A percentile compares a stretch with the other conserved stretches of the same genome.
Conservation (phyloP, 1,140 invertebrate genomes). For the Melanaphis sacchari region DNA sequence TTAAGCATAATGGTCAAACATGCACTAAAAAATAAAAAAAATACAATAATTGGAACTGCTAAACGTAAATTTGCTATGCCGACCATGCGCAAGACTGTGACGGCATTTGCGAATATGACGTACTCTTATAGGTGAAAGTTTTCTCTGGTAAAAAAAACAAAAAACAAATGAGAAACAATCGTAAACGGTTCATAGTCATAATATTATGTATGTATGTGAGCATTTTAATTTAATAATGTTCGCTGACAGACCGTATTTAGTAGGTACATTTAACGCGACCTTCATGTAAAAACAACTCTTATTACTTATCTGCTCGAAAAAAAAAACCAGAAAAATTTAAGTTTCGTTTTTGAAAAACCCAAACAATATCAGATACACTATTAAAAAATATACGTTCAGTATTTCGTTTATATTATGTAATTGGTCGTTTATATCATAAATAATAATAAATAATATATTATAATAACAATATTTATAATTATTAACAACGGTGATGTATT, state of each 20-base stretch:
- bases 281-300: background rate
- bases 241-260: background rate
- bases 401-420: background rate
- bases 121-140: background rate
- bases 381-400: background rate
- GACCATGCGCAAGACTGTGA: too few relatives aligned
- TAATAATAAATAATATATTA: background rate
- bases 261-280: background rate
- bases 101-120: too few relatives aligned
- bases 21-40: too few relatives aligned
- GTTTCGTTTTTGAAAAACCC: background rate
- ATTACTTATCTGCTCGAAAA: background rate
- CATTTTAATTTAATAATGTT: background rate
- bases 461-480: too few relatives aligned
- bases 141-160: background rate
- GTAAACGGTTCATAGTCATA: background rate
- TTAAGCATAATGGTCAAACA: too few relatives aligned
- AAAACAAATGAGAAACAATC: background rate
- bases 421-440: background rate
- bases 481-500: background rate
- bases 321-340: background rate
- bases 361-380: background rate
- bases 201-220: background rate
- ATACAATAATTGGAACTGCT: too few relatives aligned
- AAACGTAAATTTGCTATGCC: too few relatives aligned